Evolutionary conservation across 2,888 invertebrate genomes (phyloP).

Genomic region (Hybos culiciformis): DNA sequence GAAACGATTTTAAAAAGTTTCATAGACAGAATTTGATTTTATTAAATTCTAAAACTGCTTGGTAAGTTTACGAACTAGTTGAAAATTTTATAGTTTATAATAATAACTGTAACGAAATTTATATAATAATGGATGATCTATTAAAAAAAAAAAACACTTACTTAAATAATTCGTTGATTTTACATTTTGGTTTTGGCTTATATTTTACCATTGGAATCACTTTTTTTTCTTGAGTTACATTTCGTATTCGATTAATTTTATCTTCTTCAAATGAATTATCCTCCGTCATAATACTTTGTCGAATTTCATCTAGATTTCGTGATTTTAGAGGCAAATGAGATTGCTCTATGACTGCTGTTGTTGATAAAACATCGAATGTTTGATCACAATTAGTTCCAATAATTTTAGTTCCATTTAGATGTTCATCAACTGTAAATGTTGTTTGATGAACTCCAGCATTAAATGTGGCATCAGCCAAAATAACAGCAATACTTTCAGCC

Average conservation of each 20-base stretch:
- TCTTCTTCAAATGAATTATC: slow-evolving; percentile 26
- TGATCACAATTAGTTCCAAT: slow-evolving; percentile 14
- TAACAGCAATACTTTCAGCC: slow-evolving; percentile 14
- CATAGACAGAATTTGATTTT: no score
- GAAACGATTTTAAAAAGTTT: no score
- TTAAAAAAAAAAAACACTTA: slow-evolving; percentile 13
- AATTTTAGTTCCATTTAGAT: slow-evolving; percentile 6
- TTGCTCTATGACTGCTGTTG: neutral
- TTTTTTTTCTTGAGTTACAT: no score
- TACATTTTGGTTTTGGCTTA: slow-evolving; percentile 17
- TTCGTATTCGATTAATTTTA: slow-evolving; percentile 9
- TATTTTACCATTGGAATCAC: slow-evolving; percentile 8
- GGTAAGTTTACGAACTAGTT: no score
- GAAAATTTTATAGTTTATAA: neutral
- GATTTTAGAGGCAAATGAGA: slow-evolving; percentile 5
- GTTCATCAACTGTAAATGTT: slow-evolving; percentile 18
- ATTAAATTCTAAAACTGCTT: no score
- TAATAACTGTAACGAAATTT: neutral
- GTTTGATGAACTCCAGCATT: slow-evolving; percentile 15
- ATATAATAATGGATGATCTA: neutral
- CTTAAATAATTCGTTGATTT: slow-evolving; percentile 34
- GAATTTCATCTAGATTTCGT: slow-evolving; percentile 5
- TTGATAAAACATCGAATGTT: slow-evolving; percentile 17
- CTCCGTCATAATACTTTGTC: slow-evolving; percentile 28
- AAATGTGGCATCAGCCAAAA: slow-evolving; percentile 20